phyloP scores from a whole-genome alignment of 1,140 invertebrate genomes.

The Anagrus nilaparvatae region DNA sequence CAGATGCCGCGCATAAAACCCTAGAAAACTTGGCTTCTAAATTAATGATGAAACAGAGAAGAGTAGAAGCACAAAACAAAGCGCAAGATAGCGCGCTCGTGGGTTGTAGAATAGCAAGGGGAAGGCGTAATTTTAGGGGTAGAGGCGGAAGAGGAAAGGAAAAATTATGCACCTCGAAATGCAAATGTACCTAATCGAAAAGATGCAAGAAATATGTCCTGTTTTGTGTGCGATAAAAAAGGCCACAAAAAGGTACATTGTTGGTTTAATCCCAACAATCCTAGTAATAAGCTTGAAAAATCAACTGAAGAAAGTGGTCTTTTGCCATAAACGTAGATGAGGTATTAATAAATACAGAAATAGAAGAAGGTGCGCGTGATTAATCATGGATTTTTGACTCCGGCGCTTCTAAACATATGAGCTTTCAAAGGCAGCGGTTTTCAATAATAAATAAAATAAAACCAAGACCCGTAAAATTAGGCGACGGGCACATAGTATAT shows the following conservation, averaged over 20 bases:
- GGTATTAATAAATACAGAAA: neutral
- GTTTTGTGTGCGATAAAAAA: conserved; percentile 6
- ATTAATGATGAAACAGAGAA: conserved; percentile 11
- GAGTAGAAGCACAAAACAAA: conserved; percentile 2
- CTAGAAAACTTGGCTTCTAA: conserved; percentile 3
- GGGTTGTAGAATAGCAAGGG: neutral
- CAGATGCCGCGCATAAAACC: conserved; percentile 7
- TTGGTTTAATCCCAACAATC: too few species aligned
- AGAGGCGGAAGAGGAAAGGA: neutral
- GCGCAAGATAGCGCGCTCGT: neutral
- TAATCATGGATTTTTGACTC: conserved; percentile 16
- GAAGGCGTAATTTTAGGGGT: neutral
- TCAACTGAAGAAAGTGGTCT: neutral
- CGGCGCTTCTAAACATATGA: conserved; percentile 22
- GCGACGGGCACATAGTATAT: conserved; percentile 14
- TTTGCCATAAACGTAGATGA: conserved; percentile 7
- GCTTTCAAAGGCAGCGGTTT: conserved; percentile 15
- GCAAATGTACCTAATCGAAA: neutral
- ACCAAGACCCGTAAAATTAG: conserved; percentile 13
- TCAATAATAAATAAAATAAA: conserved; percentile 5
- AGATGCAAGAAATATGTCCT: neutral
- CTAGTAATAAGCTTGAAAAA: too few species aligned
- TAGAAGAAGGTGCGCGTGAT: neutral
- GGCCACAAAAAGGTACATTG: conserved; percentile 12
- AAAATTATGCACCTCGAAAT: too few species aligned